These are phyloP conservation scores for Habropoda laboriosa DNA, from an alignment of 1,140 invertebrate genomes.

Conservation along the genomic window DNA sequence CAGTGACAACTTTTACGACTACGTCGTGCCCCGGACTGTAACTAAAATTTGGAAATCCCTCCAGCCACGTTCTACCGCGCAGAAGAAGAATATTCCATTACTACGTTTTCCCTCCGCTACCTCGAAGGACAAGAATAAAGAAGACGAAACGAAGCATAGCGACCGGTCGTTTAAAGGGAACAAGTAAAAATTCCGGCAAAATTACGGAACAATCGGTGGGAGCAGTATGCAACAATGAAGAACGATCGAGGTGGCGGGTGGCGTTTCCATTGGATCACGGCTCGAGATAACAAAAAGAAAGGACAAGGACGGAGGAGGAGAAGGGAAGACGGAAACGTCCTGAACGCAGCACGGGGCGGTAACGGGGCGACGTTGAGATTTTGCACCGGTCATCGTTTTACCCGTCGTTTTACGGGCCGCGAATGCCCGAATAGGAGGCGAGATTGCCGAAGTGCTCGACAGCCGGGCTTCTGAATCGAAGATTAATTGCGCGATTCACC, in stretches of 20 bases:
- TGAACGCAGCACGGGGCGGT: not conserved
- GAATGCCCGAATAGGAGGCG: conserved; percentile 54
- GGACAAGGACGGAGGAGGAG: not conserved
- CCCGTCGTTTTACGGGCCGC: conserved; percentile 51
- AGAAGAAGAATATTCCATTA: too few species aligned
- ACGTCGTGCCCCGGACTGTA: too few species aligned
- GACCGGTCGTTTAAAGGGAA: too few species aligned
- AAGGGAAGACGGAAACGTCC: conserved; percentile 32
- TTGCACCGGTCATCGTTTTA: conserved; percentile 66
- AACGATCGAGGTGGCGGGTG: not conserved
- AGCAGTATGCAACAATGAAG: not conserved
- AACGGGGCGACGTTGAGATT: conserved; percentile 39
- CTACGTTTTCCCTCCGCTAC: too few species aligned
- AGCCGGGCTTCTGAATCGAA: conserved; percentile 60
- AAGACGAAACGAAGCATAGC: not conserved
- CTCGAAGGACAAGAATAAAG: not conserved
- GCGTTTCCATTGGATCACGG: not conserved
- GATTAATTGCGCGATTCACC: conserved; percentile 69
- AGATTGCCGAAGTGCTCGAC: conserved; percentile 60
- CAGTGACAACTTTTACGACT: too few species aligned
- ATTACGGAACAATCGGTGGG: conserved; percentile 9
- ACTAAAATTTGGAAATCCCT: too few species aligned
- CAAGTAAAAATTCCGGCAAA: conserved; percentile 1
- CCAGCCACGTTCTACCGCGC: too few species aligned
- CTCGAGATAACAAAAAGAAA: conserved; percentile 13